Evolutionary conservation across 2,797 vertebrate genomes (phyloP).

Genomic region (Pangasius mekongensis): DNA sequence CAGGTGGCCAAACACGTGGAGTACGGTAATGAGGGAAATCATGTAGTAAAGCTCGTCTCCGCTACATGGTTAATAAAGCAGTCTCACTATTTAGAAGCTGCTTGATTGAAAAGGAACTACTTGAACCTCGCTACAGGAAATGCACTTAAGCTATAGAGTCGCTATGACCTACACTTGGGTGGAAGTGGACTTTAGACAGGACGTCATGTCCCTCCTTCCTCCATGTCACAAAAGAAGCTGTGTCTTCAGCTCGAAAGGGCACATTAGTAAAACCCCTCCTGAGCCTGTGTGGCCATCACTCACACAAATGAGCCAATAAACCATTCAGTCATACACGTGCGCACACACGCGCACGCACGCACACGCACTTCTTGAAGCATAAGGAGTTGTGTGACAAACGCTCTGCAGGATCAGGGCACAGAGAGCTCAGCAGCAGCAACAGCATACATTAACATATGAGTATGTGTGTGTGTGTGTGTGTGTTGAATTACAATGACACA

Average conservation of each 20-base stretch:
- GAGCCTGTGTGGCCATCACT: background rate
- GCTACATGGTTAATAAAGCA: background rate
- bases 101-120: background rate
- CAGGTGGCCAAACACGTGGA: background rate
- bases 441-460: background rate
- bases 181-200: background rate
- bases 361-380: background rate
- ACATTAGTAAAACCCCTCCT: slow-evolving; percentile 1
- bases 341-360: background rate
- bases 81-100: background rate
- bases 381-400: background rate
- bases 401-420: background rate
- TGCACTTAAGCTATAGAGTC: background rate
- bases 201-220: no score
- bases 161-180: background rate
- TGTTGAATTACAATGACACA: slow-evolving; percentile 2
- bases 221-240: background rate
- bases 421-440: background rate
- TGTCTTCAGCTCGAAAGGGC: slow-evolving; percentile 9
- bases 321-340: background rate
- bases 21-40: background rate
- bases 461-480: background rate
- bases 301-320: slow-evolving; percentile 6
- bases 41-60: background rate
- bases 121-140: background rate